A percentile compares a stretch with the other conserved stretches of the same genome.
Evolutionary conservation across 2,797 vertebrate genomes (phyloP).

Genomic region (Cuculus canorus): DNA sequence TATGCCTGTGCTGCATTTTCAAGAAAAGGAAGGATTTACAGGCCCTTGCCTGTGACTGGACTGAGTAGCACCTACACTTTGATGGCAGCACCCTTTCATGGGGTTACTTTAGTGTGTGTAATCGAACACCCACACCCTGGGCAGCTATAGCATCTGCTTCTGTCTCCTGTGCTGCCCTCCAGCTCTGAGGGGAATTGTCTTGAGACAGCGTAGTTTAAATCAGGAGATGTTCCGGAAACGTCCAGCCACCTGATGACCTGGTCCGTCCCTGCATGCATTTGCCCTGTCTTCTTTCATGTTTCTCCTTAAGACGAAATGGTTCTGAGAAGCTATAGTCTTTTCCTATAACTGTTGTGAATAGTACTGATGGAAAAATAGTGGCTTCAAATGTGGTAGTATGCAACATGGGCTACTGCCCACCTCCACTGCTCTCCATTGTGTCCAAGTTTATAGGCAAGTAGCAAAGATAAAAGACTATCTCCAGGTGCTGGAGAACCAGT

Average conservation of each 20-base stretch:
- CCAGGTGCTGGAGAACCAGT: not conserved
- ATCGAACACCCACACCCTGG: not conserved
- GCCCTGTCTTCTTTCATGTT: not conserved
- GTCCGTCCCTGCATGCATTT: not conserved
- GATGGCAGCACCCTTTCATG: not conserved
- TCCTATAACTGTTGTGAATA: not conserved
- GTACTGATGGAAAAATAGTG: not conserved
- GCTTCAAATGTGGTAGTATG: not conserved
- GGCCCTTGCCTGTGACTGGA: not conserved
- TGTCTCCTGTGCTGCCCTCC: not conserved
- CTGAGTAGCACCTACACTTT: not conserved
- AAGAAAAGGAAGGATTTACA: not conserved
- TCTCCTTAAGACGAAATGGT: not conserved
- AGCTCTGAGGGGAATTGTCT: not conserved
- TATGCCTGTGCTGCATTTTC: not conserved
- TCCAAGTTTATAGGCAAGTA: not conserved
- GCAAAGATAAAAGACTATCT: not conserved
- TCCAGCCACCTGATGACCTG: fast-evolving
- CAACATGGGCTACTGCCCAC: fast-evolving
- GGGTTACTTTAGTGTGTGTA: not conserved
- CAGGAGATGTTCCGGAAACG: not conserved
- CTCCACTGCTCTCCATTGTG: not conserved
- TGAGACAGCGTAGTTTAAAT: not conserved
- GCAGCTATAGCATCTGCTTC: not conserved
- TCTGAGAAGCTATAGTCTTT: not conserved